phyloP scores from a whole-genome alignment of 2,888 invertebrate genomes.

The Agonopterix alstromeriana region DNA sequence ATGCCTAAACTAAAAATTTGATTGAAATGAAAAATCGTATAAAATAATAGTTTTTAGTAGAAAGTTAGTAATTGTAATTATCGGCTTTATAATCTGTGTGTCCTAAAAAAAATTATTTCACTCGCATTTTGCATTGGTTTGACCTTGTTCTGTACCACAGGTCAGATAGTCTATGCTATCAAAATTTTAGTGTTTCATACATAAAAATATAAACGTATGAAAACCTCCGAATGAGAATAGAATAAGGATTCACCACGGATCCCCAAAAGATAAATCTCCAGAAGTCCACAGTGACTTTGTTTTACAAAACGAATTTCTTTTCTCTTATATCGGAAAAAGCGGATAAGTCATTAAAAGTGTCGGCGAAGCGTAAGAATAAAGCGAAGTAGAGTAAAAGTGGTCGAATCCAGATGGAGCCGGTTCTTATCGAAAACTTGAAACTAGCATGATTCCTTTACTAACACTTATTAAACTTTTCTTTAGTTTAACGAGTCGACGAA shows the following conservation, averaged over 20 bases:
- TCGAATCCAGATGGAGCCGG: conserved; percentile 45
- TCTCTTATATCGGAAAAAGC: conserved; percentile 44
- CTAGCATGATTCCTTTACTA: conserved; percentile 49
- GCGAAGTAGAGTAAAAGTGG: conserved; percentile 49
- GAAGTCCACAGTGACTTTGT: conserved; percentile 20
- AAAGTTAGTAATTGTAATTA: too few species aligned
- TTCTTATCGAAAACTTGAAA: conserved; percentile 61
- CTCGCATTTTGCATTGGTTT: too few species aligned
- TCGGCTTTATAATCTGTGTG: too few species aligned
- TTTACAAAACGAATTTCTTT: conserved; percentile 37
- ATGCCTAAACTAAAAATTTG: too few species aligned
- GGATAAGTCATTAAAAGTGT: conserved; percentile 72
- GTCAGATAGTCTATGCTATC: too few species aligned
- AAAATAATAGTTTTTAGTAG: too few species aligned
- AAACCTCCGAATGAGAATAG: too few species aligned
- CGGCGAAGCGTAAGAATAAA: conserved; percentile 60
- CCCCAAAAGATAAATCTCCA: conserved; percentile 2
- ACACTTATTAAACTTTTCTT: conserved; percentile 64
- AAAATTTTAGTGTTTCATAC: too few species aligned
- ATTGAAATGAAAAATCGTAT: too few species aligned
- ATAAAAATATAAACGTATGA: too few species aligned
- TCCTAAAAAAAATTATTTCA: too few species aligned
- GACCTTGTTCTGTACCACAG: too few species aligned
- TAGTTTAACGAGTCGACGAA: conserved; percentile 45
- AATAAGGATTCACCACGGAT: neutral